phyloP scores from a whole-genome alignment of 2,113 vertebrate species.

The Vanacampus margaritifer region DNA sequence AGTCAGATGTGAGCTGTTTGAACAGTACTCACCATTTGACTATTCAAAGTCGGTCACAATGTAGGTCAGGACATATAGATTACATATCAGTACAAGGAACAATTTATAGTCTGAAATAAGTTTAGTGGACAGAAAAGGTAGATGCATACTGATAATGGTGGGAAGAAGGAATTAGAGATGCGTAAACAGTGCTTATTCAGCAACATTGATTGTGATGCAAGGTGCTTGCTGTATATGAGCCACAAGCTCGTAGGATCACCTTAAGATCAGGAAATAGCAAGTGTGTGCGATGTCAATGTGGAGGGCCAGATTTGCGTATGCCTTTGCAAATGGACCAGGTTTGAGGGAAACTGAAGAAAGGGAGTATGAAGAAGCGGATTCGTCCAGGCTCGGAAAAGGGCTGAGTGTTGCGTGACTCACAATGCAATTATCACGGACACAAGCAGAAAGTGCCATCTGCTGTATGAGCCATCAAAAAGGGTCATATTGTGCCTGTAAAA shows the following conservation, averaged over 20 bases:
- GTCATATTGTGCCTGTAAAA: slow-evolving; percentile 32
- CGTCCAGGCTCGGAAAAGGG: slow-evolving; percentile 2
- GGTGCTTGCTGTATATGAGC: slow-evolving; percentile 22
- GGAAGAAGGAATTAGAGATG: slow-evolving; percentile 11
- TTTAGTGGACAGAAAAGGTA: background rate
- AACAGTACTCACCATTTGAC: background rate
- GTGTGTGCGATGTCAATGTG: background rate
- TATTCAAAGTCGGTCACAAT: background rate
- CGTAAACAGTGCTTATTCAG: slow-evolving; percentile 33
- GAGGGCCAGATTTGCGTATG: slow-evolving; percentile 10
- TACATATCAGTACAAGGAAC: background rate
- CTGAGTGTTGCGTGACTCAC: slow-evolving; percentile 41
- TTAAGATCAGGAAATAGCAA: slow-evolving; percentile 13
- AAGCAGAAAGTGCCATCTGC: slow-evolving; percentile 63
- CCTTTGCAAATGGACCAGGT: background rate
- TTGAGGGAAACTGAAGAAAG: background rate
- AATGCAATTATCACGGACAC: slow-evolving; percentile 43
- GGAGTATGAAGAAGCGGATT: background rate
- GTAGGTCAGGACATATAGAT: background rate
- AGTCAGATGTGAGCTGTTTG: background rate
- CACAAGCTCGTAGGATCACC: slow-evolving; percentile 5
- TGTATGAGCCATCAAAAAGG: slow-evolving; percentile 41
- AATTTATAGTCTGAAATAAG: background rate
- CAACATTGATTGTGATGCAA: slow-evolving; percentile 44
- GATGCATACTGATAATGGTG: background rate